Percentiles rank a stretch among this genome's conserved stretches.
Evolutionary conservation across 2,888 invertebrate genomes (phyloP).

Genomic region (Drosophila suboccidentalis): DNA sequence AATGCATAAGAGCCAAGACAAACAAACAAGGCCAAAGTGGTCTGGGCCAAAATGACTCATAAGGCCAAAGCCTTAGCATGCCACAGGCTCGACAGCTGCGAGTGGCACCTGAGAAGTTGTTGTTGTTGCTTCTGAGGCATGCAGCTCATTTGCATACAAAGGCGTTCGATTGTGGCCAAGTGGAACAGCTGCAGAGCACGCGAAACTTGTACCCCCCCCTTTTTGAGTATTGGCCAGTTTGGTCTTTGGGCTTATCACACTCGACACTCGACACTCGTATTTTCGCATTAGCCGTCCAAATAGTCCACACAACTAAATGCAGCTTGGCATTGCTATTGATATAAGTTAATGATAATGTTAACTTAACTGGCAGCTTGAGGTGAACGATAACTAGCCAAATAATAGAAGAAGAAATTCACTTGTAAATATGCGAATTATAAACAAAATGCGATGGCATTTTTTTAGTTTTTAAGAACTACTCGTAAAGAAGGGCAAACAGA

Average conservation of each 20-base stretch:
- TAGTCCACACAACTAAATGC: constrained; percentile 1
- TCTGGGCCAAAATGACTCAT: constrained; percentile 45
- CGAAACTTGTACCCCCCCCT: constrained; percentile 10
- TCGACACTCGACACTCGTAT: constrained; percentile 5
- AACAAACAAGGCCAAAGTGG: constrained; percentile 40
- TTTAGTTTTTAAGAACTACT: constrained; percentile 41
- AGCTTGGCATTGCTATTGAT: constrained; percentile 59
- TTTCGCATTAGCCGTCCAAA: constrained; percentile 53
- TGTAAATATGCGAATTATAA: constrained; percentile 59
- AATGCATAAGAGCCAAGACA: constrained; percentile 30
- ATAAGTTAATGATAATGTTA: constrained; percentile 33
- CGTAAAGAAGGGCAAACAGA: constrained; percentile 16
- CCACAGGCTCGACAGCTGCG: constrained; percentile 30
- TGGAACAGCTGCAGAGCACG: constrained; percentile 54
- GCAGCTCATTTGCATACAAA: constrained; percentile 78
- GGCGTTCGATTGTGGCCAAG: constrained; percentile 69
- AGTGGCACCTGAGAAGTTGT: constrained; percentile 51
- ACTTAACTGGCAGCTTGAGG: constrained; percentile 19
- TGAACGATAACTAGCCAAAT: constrained; percentile 55
- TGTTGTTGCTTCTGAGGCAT: constrained; percentile 21
- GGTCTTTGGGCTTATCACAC: constrained; percentile 22
- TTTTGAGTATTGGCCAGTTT: constrained; percentile 13
- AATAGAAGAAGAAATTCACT: constrained; percentile 42
- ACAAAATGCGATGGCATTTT: constrained; percentile 24
- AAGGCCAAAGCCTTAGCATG: constrained; percentile 19